phyloP scores from a whole-genome alignment of 1,140 invertebrate species.

The Brachionus rotundiformis region DNA sequence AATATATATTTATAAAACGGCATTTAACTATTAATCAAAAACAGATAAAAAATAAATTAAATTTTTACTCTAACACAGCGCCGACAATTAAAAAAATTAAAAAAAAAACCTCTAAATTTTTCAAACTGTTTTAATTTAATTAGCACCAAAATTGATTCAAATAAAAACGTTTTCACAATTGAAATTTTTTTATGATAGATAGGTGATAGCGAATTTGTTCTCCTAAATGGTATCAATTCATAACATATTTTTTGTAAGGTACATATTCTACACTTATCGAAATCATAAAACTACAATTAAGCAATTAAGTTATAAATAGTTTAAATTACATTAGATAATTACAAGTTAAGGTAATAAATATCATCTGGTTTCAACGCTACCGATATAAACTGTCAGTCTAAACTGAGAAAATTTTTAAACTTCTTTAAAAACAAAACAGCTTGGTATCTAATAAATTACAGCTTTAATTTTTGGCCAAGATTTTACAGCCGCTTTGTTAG shows the following conservation, averaged over 20 bases:
- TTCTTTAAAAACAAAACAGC: slow-evolving; percentile 18
- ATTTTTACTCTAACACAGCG: no score
- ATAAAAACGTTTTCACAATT: background rate
- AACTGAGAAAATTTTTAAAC: background rate
- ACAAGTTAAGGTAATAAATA: background rate
- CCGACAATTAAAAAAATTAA: background rate
- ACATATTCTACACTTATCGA: background rate
- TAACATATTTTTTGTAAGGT: background rate
- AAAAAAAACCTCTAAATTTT: background rate
- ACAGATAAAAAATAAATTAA: no score
- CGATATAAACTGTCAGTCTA: background rate
- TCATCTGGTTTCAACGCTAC: slow-evolving; percentile 16
- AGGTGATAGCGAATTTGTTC: background rate
- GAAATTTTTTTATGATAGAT: background rate
- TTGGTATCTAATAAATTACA: background rate
- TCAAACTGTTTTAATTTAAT: background rate
- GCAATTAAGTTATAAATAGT: slow-evolving; percentile 5
- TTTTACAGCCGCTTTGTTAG: background rate
- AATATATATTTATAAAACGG: no score
- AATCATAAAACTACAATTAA: background rate
- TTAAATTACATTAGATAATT: slow-evolving; percentile 22
- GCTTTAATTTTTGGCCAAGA: background rate
- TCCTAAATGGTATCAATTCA: background rate
- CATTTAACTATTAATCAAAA: no score
- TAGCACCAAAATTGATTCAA: background rate